A percentile compares a stretch with the other conserved stretches of the same genome.
Evolutionary conservation across 2,113 vertebrate genomes (phyloP).

Genomic region (Myrmecobius fasciatus): DNA sequence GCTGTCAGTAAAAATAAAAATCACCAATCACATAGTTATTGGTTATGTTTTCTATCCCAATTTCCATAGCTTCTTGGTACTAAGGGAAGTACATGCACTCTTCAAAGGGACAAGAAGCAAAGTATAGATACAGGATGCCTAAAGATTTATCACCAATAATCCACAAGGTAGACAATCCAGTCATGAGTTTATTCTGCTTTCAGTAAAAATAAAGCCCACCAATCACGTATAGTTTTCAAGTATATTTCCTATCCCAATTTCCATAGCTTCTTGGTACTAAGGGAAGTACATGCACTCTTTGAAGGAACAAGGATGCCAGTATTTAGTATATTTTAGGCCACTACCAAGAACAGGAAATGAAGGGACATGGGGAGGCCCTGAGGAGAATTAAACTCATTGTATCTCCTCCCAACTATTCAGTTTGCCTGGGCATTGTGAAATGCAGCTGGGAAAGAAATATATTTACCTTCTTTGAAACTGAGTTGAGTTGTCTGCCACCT

Average conservation of each 20-base stretch:
- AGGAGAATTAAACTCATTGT: neutral
- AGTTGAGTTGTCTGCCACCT: slow-evolving; percentile 20
- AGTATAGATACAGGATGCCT: too few relatives aligned
- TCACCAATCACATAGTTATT: neutral
- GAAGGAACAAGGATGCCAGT: neutral
- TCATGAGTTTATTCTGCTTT: too few relatives aligned
- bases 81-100: neutral
- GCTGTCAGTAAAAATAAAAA: neutral
- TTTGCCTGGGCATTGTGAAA: neutral
- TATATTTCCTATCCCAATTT: neutral
- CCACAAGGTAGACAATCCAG: too few relatives aligned
- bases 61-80: neutral
- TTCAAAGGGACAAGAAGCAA: neutral
- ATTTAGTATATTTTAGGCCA: neutral
- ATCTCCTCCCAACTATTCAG: neutral
- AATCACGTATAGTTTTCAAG: neutral
- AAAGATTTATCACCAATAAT: too few relatives aligned
- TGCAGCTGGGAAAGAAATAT: slow-evolving; percentile 22
- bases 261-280: neutral
- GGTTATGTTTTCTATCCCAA: neutral
- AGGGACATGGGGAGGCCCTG: neutral
- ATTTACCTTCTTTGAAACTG: slow-evolving; percentile 54
- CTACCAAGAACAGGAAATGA: neutral
- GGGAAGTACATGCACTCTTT: neutral
- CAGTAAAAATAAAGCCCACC: neutral